Evolutionary conservation across 1,140 invertebrate species (phyloP).

Genomic region (Meloidogyne chitwoodi): DNA sequence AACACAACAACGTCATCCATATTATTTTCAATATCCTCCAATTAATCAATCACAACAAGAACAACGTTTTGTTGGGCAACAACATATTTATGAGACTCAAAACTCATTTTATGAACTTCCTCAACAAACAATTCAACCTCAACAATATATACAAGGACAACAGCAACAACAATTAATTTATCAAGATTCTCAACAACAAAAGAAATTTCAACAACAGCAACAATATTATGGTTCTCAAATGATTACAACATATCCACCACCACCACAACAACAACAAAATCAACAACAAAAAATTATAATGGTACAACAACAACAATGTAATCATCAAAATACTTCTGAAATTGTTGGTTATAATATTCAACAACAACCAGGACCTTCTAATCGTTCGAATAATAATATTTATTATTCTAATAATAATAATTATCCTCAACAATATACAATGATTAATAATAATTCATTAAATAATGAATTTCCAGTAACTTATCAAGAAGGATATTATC

Average conservation of each 20-base stretch:
- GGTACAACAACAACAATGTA: background rate
- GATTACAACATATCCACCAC: background rate
- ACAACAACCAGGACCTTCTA: background rate
- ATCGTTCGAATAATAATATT: background rate
- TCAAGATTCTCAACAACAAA: background rate
- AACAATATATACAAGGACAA: background rate
- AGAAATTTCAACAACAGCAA: background rate
- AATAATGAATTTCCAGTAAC: background rate
- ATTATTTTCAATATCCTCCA: background rate
- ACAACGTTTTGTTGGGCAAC: background rate
- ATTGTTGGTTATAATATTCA: background rate
- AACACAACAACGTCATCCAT: background rate
- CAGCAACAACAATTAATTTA: background rate
- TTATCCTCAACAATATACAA: background rate
- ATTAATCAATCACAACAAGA: background rate
- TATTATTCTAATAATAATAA: background rate
- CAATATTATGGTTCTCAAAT: conserved; percentile 1
- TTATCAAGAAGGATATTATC: background rate
- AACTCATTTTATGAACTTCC: background rate
- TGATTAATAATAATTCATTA: background rate
- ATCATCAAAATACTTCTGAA: no score
- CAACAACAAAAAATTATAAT: background rate
- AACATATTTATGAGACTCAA: background rate
- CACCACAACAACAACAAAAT: background rate
- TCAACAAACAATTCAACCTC: background rate